These are phyloP conservation scores for Silvanus unidentatus DNA, from an alignment of 2,888 invertebrate species.

Conservation along the genomic window DNA sequence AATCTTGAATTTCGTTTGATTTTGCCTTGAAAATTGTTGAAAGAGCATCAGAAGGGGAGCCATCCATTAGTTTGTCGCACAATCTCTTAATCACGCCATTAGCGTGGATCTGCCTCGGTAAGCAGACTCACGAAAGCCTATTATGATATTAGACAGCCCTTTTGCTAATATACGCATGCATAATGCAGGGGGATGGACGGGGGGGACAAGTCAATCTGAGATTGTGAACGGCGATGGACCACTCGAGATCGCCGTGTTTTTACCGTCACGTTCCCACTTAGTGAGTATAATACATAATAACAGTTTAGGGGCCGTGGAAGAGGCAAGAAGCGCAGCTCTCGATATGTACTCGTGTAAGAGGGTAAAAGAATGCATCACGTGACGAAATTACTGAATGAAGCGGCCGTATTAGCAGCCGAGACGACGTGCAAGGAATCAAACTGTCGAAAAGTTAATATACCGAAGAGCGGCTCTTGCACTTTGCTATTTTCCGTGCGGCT, in stretches of 20 bases:
- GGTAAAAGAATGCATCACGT: slow-evolving; percentile 43
- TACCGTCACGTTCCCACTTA: slow-evolving; percentile 38
- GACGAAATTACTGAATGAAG: slow-evolving; percentile 46
- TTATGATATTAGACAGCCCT: slow-evolving; percentile 46
- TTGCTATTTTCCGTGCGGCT: neutral
- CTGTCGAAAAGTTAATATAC: slow-evolving; percentile 22
- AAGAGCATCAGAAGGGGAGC: slow-evolving; percentile 22
- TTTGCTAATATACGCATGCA: slow-evolving; percentile 38
- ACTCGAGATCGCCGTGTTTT: no score
- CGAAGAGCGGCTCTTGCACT: slow-evolving; percentile 5
- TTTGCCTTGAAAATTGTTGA: no score
- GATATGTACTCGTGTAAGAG: slow-evolving; percentile 6
- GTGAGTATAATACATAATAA: slow-evolving; percentile 39
- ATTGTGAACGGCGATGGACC: no score
- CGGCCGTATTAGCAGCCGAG: slow-evolving; percentile 39
- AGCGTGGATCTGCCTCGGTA: slow-evolving; percentile 42
- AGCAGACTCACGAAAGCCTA: slow-evolving; percentile 44
- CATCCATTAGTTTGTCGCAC: slow-evolving; percentile 40
- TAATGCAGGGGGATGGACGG: no score
- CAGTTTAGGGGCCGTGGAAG: slow-evolving; percentile 32
- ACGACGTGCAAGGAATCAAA: slow-evolving; percentile 32
- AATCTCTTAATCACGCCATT: slow-evolving; percentile 50
- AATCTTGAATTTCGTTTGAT: no score
- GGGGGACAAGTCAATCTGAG: no score
- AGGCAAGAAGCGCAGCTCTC: neutral